These are phyloP conservation scores for Idaea straminata DNA, from an alignment of 2,888 invertebrate genomes.

Conservation along the genomic window DNA sequence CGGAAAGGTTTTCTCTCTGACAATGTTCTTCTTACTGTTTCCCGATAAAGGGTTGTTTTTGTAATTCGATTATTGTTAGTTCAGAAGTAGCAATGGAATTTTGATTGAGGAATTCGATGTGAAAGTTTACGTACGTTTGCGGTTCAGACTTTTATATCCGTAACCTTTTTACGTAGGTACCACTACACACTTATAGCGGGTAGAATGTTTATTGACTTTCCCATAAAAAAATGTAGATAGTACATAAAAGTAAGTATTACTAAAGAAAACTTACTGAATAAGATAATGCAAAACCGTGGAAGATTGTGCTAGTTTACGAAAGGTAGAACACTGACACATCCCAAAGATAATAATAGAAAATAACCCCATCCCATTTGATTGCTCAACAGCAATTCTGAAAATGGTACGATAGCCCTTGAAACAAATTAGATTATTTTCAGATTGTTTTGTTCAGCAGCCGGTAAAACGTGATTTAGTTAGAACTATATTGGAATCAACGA, in stretches of 20 bases:
- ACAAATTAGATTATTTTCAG: slow-evolving; percentile 35
- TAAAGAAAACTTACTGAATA: neutral
- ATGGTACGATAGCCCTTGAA: slow-evolving; percentile 30
- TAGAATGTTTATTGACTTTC: neutral
- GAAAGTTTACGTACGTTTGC: slow-evolving; percentile 1
- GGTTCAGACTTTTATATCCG: neutral
- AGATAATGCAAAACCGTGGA: slow-evolving; percentile 4
- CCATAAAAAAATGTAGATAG: neutral
- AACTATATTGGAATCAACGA: slow-evolving; percentile 36
- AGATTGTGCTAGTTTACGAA: neutral
- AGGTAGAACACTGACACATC: slow-evolving; percentile 10
- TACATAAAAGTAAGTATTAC: neutral
- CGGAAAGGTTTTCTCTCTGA: slow-evolving; percentile 31
- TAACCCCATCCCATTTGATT: neutral
- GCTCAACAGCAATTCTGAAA: slow-evolving; percentile 12
- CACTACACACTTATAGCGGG: neutral
- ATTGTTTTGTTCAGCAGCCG: slow-evolving; percentile 46
- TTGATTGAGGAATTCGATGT: neutral
- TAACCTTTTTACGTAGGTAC: neutral
- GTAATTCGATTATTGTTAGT: slow-evolving; percentile 13
- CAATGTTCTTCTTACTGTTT: slow-evolving; percentile 21
- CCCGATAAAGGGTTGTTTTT: slow-evolving; percentile 19
- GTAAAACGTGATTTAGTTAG: slow-evolving; percentile 52
- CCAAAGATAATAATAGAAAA: neutral
- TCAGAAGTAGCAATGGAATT: slow-evolving; percentile 4